These are phyloP conservation scores for Philereme vetulata DNA, from an alignment of 2,888 invertebrate species.

Conservation along the genomic window DNA sequence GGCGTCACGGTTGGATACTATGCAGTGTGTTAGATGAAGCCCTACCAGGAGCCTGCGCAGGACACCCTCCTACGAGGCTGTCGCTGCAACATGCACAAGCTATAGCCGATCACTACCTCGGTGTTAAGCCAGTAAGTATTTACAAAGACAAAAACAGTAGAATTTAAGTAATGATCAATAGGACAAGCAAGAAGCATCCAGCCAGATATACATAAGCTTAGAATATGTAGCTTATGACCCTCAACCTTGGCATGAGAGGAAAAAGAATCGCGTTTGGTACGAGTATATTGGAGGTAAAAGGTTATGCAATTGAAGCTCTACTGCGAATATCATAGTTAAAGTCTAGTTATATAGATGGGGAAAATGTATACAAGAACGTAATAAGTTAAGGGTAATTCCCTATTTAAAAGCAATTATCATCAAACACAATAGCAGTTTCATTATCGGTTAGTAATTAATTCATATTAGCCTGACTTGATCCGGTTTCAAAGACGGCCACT, in stretches of 20 bases:
- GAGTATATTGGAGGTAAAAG: too few relatives aligned
- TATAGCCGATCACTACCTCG: constrained; percentile 84
- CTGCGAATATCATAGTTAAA: too few relatives aligned
- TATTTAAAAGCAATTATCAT: constrained; percentile 19
- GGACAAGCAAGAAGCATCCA: too few relatives aligned
- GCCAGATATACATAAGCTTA: too few relatives aligned
- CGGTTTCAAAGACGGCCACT: constrained; percentile 1
- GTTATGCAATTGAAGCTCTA: too few relatives aligned
- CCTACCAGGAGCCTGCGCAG: constrained; percentile 85
- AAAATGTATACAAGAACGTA: constrained; percentile 7
- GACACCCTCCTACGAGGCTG: constrained; percentile 78
- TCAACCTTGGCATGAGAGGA: too few relatives aligned
- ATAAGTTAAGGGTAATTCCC: neutral
- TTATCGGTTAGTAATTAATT: constrained; percentile 13
- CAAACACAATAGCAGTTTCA: constrained; percentile 11
- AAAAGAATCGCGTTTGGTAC: too few relatives aligned
- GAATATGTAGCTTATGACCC: too few relatives aligned
- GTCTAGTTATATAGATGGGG: neutral
- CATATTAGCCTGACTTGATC: constrained; percentile 8
- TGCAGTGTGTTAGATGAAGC: constrained; percentile 84
- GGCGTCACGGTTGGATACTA: constrained; percentile 85
- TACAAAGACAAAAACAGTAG: too few relatives aligned
- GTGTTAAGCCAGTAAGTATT: constrained; percentile 60
- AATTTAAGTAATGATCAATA: too few relatives aligned
- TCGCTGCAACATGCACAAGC: constrained; percentile 82